Conservation (phyloP, 2,888 invertebrate species). For the Cantharis flavilabris region DNA sequence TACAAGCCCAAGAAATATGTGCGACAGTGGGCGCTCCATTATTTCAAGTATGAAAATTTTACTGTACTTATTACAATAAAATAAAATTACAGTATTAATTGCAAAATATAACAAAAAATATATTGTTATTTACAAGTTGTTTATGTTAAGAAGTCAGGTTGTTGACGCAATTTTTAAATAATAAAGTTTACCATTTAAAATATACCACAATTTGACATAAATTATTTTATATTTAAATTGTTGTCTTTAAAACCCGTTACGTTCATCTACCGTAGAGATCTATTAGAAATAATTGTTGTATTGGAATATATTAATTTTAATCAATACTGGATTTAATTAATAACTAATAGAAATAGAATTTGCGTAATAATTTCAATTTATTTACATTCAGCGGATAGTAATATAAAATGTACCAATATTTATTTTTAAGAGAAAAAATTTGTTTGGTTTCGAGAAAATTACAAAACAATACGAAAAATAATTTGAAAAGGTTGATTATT, state of each 20-base stretch:
- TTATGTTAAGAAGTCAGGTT: not conserved
- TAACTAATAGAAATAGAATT: not conserved
- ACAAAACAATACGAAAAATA: not conserved
- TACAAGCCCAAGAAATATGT: not conserved
- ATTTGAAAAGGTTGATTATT: not conserved
- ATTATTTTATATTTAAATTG: not conserved
- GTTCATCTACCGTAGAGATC: not conserved
- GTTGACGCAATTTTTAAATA: not conserved
- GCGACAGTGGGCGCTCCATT: not conserved
- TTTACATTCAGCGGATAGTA: not conserved
- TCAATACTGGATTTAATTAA: not conserved
- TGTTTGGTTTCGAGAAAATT: too few species aligned
- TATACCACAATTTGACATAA: not conserved
- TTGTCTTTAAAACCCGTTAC: not conserved
- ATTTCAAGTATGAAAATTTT: not conserved
- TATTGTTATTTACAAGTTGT: not conserved
- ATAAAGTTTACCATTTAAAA: not conserved
- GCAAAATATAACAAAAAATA: not conserved
- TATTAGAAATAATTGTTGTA: not conserved
- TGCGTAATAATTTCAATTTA: not conserved
- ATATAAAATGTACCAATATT: too few species aligned
- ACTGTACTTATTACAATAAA: not conserved
- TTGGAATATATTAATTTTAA: not conserved
- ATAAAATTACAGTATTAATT: not conserved
- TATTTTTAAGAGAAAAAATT: too few species aligned